A percentile compares a stretch with the other conserved stretches of the same genome.
These are phyloP conservation scores for Pachypeltis micranthus DNA, from an alignment of 1,140 invertebrate species.

Conservation along the genomic window DNA sequence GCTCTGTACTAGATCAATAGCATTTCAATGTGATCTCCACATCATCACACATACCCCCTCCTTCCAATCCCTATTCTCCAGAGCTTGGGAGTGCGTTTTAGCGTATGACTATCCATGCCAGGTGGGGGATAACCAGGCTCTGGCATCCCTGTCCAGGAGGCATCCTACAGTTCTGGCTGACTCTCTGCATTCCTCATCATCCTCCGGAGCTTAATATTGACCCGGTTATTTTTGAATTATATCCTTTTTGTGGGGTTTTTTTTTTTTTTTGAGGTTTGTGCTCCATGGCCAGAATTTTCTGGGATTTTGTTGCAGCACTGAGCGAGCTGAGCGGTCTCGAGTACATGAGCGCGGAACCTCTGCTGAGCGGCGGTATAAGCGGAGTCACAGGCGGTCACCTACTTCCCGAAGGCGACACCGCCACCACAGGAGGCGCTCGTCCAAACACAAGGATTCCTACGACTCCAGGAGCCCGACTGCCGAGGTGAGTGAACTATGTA, in stretches of 20 bases:
- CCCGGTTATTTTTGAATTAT: neutral
- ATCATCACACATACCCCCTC: no score
- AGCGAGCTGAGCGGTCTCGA: constrained; percentile 44
- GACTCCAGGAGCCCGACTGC: constrained; percentile 7
- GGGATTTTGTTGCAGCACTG: constrained; percentile 38
- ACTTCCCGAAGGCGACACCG: constrained; percentile 38
- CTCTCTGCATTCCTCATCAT: neutral
- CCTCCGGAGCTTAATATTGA: neutral
- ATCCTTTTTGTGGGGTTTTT: neutral
- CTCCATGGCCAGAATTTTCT: neutral
- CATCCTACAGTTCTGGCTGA: no score
- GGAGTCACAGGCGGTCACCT: constrained; percentile 46
- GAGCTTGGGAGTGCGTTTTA: no score
- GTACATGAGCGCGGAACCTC: constrained; percentile 47
- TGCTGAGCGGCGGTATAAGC: constrained; percentile 47
- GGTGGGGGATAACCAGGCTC: neutral
- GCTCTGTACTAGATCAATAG: no score
- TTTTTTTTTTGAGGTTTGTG: neutral
- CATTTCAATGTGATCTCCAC: no score
- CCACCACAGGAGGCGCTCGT: constrained; percentile 32
- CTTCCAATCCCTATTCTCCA: no score
- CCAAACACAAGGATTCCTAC: constrained; percentile 13
- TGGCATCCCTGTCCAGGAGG: neutral
- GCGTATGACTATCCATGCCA: no score
- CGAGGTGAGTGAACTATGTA: constrained; percentile 4